Base-by-base conservation (phyloP, 2,797 vertebrate genomes). In the Sylvia borin region DNA sequence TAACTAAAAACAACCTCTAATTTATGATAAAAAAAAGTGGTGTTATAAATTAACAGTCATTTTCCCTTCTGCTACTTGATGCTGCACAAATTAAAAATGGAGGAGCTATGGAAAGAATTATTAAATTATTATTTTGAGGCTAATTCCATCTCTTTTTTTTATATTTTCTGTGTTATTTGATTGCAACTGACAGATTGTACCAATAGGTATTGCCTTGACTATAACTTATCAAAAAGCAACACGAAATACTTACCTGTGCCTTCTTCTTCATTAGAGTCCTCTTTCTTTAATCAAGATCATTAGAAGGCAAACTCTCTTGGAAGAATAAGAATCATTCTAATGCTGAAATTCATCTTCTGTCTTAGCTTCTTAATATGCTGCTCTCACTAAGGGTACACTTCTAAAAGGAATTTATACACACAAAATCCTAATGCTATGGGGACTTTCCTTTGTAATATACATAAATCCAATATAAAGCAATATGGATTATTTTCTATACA, bases 401-500 rank as follows among this genome's bases (percentile, higher is more conserved):
- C 75, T 96, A 85, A 96, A 32, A 87, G 48, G 71, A 92, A 95
- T 85, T 92, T 81, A 81, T 88, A 76, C 68, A 45, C 58, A 92
- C 7, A 66, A 91, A 94, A 90, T 78, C 70, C 58, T 86, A 92
- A 88, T 70, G 36, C 90, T 70, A 25, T 92, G 51, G 93, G 90
- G 85, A 86, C 57, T 86, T 88, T 90, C 43, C 71, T 96, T 93
- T 95, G 90, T 93, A 73, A 92, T 84, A 62, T 84, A 86, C 70
- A 88, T 81, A 43, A 92, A 76, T 54, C 26, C 71, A 88, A 60
- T 82, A 92, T 31, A 94, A 96, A 95, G 38, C 51, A 86, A 79
- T 95, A 94, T 76, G 60, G 92, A 86, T 95, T 88, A 75, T 94
- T 91, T 97, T 81, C 85, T 92, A 76, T 93, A 95, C 55, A 73